Conservation (phyloP, 2,797 vertebrate genomes). For the Nannoperca obscura region DNA sequence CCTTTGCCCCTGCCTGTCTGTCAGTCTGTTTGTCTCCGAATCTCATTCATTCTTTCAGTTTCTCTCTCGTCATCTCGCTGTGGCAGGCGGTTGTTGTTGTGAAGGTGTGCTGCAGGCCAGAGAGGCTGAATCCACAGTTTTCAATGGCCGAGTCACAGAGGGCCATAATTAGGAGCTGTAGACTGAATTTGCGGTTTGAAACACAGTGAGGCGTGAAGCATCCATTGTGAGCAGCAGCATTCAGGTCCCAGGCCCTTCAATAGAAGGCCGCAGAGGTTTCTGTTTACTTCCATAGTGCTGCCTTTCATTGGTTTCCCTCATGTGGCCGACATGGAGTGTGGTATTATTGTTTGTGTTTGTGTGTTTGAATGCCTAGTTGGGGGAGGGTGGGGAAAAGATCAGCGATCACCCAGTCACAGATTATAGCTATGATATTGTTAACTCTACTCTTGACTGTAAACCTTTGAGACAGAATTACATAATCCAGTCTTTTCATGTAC, state of each 20-base stretch:
- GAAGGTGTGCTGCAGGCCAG: constrained; percentile 61
- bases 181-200: constrained; percentile 72
- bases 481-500: constrained; percentile 13
- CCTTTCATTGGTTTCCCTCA: constrained; percentile 59
- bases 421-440: constrained; percentile 24
- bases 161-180: constrained; percentile 66
- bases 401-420: constrained; percentile 22
- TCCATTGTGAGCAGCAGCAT: constrained; percentile 76
- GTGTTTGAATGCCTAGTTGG: constrained; percentile 44
- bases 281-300: constrained; percentile 67
- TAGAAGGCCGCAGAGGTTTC: constrained; percentile 73
- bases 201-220: constrained; percentile 75
- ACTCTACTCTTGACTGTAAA: constrained; percentile 13
- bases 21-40: constrained; percentile 33
- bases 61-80: constrained; percentile 31
- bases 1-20: constrained; percentile 23
- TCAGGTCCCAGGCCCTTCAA: constrained; percentile 63
- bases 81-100: constrained; percentile 49
- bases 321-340: constrained; percentile 34
- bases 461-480: constrained; percentile 27
- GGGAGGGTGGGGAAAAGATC: constrained; percentile 38
- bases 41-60: constrained; percentile 29
- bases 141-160: constrained; percentile 65
- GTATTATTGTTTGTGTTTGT: constrained; percentile 54
- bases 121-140: constrained; percentile 80